Evolutionary conservation across 2,888 invertebrate species (phyloP).

Genomic region (Pegoplata infirma): DNA sequence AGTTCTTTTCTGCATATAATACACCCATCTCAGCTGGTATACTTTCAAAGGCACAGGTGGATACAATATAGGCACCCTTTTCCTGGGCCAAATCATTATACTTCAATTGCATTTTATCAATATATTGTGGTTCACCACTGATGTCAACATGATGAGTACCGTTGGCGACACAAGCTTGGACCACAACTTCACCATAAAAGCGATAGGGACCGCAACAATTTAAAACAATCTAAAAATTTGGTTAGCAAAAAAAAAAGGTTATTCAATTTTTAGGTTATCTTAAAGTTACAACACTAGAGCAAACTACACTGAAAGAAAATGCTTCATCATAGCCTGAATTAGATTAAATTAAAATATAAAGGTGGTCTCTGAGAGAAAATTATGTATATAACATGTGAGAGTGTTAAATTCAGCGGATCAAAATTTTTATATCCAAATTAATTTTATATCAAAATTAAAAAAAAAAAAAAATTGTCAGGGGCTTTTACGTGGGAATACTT

Average conservation of each 20-base stretch:
- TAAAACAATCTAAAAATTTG: conserved; percentile 55
- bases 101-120: conserved; percentile 58
- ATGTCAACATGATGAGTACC: conserved; percentile 64
- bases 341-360: too few relatives aligned
- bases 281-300: not conserved
- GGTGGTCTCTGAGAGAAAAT: too few relatives aligned
- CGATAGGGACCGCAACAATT: conserved; percentile 64
- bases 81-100: conserved; percentile 61
- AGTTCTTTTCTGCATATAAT: conserved; percentile 55
- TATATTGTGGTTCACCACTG: conserved; percentile 62
- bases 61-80: conserved; percentile 51
- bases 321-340: too few relatives aligned
- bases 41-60: conserved; percentile 61
- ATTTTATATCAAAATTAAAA: too few relatives aligned
- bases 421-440: too few relatives aligned
- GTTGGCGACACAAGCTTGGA: conserved; percentile 60
- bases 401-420: too few relatives aligned
- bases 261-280: not conserved
- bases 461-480: too few relatives aligned
- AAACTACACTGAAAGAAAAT: too few relatives aligned
- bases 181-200: conserved; percentile 62
- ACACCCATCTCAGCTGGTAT: conserved; percentile 64
- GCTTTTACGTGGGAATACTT: too few relatives aligned
- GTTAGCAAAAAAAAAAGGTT: not conserved
- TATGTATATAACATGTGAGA: too few relatives aligned